Conservation (phyloP, 2,797 vertebrate genomes). For the Leptodactylus fallax region DNA sequence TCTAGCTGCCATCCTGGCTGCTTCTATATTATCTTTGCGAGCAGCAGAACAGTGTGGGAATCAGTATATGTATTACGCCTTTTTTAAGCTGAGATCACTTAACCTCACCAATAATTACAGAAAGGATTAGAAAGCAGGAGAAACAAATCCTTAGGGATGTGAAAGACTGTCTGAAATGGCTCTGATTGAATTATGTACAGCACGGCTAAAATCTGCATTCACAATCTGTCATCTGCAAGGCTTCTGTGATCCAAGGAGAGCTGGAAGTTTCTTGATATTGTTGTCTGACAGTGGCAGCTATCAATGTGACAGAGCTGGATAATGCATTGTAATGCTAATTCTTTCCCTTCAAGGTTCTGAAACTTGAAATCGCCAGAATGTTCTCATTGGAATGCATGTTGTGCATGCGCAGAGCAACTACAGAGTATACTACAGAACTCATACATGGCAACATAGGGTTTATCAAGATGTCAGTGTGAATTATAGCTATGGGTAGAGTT, state of each 20-base stretch:
- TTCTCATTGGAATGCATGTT: constrained; percentile 39
- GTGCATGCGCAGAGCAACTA: neutral
- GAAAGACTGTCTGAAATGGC: constrained; percentile 43
- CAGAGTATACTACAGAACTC: neutral
- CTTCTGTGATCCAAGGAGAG: constrained; percentile 55
- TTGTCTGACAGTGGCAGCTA: constrained; percentile 58
- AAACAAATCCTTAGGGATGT: constrained; percentile 50
- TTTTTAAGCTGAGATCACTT: constrained; percentile 40
- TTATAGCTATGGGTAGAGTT: neutral
- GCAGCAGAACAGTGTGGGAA: constrained; percentile 5
- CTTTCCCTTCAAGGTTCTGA: constrained; percentile 49
- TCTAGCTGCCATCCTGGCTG: neutral
- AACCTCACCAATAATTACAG: constrained; percentile 54
- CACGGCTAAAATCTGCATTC: constrained; percentile 54
- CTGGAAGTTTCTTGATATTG: constrained; percentile 55
- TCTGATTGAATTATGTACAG: constrained; percentile 59
- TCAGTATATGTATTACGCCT: constrained; percentile 2
- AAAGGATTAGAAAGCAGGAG: constrained; percentile 38
- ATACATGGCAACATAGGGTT: neutral
- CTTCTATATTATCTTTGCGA: constrained; percentile 11
- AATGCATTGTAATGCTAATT: constrained; percentile 60
- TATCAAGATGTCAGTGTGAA: neutral
- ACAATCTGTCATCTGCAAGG: constrained; percentile 57
- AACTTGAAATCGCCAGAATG: constrained; percentile 38
- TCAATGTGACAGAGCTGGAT: constrained; percentile 57